These are phyloP conservation scores for Psittacula echo DNA, from an alignment of 2,797 vertebrate genomes.

Conservation along the genomic window DNA sequence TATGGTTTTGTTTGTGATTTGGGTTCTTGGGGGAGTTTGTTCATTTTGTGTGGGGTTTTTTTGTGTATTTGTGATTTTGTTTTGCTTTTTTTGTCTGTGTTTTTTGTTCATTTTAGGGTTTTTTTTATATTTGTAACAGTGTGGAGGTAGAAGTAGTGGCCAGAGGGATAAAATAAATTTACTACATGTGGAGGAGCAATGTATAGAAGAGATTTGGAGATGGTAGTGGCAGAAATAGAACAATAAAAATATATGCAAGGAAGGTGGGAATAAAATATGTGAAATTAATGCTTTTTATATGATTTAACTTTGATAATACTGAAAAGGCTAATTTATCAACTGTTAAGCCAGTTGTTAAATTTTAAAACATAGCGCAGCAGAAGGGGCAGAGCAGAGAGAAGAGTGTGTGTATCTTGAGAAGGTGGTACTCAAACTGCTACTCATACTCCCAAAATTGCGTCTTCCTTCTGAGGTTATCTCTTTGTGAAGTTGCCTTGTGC, in stretches of 20 bases:
- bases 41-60: neutral
- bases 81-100: neutral
- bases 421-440: neutral
- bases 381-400: neutral
- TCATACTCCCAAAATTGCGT: neutral
- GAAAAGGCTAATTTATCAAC: neutral
- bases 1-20: neutral
- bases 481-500: neutral
- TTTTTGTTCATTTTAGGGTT: neutral
- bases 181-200: neutral
- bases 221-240: neutral
- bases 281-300: neutral
- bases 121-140: neutral
- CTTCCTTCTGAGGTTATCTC: neutral
- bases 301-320: neutral
- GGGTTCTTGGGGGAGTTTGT: neutral
- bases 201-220: neutral
- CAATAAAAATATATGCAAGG: neutral
- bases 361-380: neutral
- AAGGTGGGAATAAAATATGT: neutral
- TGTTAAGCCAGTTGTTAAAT: neutral
- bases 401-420: accelerated
- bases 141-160: neutral
- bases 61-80: neutral
- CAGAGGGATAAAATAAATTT: neutral